Conservation (phyloP, 2,797 vertebrate species). For the Hipposideros larvatus region DNA sequence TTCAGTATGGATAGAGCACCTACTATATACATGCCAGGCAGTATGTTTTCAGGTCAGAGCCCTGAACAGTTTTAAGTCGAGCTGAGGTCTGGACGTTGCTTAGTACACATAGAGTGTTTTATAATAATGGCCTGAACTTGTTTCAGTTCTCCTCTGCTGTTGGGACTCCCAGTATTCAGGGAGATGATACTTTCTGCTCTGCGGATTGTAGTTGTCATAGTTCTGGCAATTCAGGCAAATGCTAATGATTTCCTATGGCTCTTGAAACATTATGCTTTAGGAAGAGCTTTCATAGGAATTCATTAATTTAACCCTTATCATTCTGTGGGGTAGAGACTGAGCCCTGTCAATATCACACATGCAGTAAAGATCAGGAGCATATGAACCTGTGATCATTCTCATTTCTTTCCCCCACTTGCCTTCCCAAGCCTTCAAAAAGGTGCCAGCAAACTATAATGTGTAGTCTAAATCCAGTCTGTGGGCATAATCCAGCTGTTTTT, state of each 20-base stretch:
- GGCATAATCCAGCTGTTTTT: not conserved
- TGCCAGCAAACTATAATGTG: not conserved
- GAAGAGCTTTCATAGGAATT: not conserved
- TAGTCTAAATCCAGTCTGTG: not conserved
- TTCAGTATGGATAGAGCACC: not conserved
- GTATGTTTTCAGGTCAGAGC: not conserved
- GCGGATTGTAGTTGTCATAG: not conserved
- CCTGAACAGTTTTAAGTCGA: not conserved
- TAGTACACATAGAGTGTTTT: not conserved
- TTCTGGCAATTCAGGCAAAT: slow-evolving; percentile 2
- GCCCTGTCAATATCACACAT: not conserved
- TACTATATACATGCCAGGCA: not conserved
- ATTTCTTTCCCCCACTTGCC: not conserved
- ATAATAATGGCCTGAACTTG: not conserved
- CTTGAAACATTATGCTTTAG: not conserved
- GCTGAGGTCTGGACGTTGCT: not conserved
- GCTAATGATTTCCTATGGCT: not conserved
- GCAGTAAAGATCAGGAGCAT: not conserved
- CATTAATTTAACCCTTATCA: not conserved
- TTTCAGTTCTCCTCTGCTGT: not conserved
- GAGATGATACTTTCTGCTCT: not conserved
- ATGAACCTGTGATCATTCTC: not conserved
- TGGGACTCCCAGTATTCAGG: not conserved
- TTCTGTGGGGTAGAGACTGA: not conserved
- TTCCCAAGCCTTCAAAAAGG: not conserved